Evolutionary conservation across 2,888 invertebrate species (phyloP).

Genomic region (Drosophila demipolita): DNA sequence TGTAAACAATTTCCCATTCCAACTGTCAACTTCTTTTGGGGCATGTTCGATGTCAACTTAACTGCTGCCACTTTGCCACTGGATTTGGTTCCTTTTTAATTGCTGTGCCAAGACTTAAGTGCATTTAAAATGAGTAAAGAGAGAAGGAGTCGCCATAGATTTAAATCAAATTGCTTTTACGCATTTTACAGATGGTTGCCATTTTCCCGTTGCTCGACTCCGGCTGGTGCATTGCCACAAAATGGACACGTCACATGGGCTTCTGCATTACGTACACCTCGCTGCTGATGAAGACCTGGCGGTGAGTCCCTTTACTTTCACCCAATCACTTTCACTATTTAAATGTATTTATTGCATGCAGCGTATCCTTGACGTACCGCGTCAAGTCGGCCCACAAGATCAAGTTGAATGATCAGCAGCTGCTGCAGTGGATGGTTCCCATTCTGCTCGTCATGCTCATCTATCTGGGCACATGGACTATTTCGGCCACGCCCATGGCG

Average conservation of each 20-base stretch:
- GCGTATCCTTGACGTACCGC: constrained; percentile 95
- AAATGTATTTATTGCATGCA: constrained; percentile 75
- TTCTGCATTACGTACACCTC: constrained; percentile 97
- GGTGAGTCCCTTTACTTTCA: constrained; percentile 86
- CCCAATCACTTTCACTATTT: no score
- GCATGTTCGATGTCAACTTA: constrained; percentile 54
- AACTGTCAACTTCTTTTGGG: constrained; percentile 44
- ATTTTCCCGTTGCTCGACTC: constrained; percentile 95
- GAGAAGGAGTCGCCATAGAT: constrained; percentile 1
- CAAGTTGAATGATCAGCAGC: constrained; percentile 95
- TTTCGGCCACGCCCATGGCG: constrained; percentile 93
- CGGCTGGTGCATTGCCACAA: constrained; percentile 94
- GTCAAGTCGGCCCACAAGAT: constrained; percentile 97
- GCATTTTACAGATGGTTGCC: constrained; percentile 92
- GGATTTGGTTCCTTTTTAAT: constrained; percentile 13
- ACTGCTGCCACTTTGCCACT: constrained; percentile 28
- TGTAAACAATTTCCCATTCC: not conserved
- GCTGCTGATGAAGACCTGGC: constrained; percentile 97
- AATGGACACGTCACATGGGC: constrained; percentile 97
- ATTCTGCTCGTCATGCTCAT: constrained; percentile 95
- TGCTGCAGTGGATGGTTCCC: constrained; percentile 96
- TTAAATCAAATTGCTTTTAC: constrained; percentile 10
- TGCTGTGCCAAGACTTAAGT: constrained; percentile 25
- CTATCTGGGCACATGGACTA: constrained; percentile 95
- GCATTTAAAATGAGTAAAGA: constrained; percentile 3